A percentile compares a stretch with the other conserved stretches of the same genome.
These are phyloP conservation scores for Ia io DNA, from an alignment of 2,113 vertebrate species.

Conservation along the genomic window DNA sequence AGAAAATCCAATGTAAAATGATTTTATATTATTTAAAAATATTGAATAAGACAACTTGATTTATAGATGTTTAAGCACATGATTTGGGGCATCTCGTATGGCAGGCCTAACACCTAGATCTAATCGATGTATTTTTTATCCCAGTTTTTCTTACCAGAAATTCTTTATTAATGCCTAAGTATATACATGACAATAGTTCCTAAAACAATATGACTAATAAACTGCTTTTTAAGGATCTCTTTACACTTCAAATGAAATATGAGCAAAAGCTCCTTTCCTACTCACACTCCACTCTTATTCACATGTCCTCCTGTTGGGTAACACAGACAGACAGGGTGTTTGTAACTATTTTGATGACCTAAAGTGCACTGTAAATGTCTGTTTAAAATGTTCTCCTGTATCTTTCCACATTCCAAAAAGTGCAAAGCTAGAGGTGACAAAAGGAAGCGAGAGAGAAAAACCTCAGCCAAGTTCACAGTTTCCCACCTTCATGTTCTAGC, in stretches of 20 bases:
- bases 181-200: neutral
- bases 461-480: conserved; percentile 56
- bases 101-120: neutral
- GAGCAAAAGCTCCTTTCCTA: neutral
- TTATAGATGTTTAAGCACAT: neutral
- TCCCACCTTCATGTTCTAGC: conserved; percentile 49
- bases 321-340: neutral
- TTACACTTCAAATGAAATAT: conserved; percentile 20
- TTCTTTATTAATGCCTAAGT: neutral
- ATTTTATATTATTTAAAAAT: neutral
- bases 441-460: conserved; percentile 61
- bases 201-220: neutral
- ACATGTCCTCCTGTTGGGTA: neutral
- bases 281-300: neutral
- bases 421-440: conserved; percentile 69
- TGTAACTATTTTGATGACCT: conserved; percentile 42
- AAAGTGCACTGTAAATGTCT: neutral
- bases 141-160: neutral
- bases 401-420: conserved; percentile 31
- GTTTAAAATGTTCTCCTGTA: conserved; percentile 23
- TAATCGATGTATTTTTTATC: neutral
- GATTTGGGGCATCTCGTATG: neutral
- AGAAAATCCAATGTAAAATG: neutral
- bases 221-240: neutral
- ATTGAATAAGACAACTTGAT: neutral